Percentiles rank a stretch among this genome's conserved stretches.
Conservation (phyloP, 2,888 invertebrate species). For the Agonopterix subpropinquella region DNA sequence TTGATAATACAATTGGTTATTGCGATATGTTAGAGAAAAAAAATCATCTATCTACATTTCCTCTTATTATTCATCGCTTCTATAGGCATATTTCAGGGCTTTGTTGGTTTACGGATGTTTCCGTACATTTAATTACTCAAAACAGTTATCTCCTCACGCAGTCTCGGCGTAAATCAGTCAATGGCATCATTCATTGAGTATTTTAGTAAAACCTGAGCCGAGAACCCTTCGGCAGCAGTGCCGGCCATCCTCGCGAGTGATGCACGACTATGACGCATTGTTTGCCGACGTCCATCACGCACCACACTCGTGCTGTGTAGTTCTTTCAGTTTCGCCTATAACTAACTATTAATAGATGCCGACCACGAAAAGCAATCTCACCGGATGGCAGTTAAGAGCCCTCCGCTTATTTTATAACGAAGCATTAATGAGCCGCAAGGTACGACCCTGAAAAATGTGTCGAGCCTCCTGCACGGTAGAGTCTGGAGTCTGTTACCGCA, state of each 20-base stretch:
- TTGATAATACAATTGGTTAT: no score
- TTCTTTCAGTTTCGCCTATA: constrained; percentile 60
- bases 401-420: constrained; percentile 67
- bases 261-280: constrained; percentile 47
- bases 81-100: no score
- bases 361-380: constrained; percentile 70
- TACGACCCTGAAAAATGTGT: constrained; percentile 34
- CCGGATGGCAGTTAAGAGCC: constrained; percentile 62
- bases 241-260: constrained; percentile 29
- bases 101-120: no score
- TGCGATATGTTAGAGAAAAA: no score
- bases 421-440: constrained; percentile 49
- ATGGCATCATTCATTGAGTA: constrained; percentile 21
- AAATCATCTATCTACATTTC: no score
- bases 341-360: constrained; percentile 65
- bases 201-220: constrained; percentile 18
- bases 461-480: constrained; percentile 26
- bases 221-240: constrained; percentile 23
- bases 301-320: constrained; percentile 29
- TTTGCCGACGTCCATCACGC: constrained; percentile 39
- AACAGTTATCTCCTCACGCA: neutral
- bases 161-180: neutral
- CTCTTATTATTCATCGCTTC: no score
- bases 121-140: no score
- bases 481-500: constrained; percentile 26